These are phyloP conservation scores for Limenitis camilla DNA, from an alignment of 2,888 invertebrate genomes.

Conservation along the genomic window DNA sequence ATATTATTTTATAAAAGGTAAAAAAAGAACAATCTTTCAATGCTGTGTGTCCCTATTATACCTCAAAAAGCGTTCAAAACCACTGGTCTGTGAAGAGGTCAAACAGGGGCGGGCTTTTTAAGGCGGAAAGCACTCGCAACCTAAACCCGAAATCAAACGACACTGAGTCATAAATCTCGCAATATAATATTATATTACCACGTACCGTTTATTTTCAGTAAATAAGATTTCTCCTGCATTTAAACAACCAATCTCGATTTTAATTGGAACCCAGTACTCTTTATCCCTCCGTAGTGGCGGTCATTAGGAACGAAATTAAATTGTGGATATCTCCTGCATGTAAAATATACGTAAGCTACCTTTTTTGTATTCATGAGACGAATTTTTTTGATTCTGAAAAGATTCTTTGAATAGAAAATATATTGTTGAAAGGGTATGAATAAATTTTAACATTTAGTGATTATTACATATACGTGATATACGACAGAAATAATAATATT, in stretches of 20 bases:
- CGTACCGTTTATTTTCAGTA: not conserved
- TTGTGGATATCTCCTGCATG: not conserved
- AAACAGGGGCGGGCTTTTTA: constrained; percentile 5
- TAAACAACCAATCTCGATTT: constrained; percentile 3
- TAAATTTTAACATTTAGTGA: too few species aligned
- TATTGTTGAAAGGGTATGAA: too few species aligned
- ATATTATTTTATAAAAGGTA: not conserved
- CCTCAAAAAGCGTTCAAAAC: not conserved
- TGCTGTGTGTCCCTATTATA: not conserved
- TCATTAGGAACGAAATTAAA: not conserved
- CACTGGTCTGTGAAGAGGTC: constrained; percentile 6
- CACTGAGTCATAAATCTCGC: not conserved
- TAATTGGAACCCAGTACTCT: constrained; percentile 1
- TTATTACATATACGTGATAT: too few species aligned
- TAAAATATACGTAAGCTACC: not conserved
- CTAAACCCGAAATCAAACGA: constrained; percentile 1
- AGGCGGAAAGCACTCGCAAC: not conserved
- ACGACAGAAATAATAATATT: too few species aligned
- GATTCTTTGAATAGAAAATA: not conserved
- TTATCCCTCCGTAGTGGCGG: not conserved
- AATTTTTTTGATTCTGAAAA: not conserved
- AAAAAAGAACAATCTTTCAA: not conserved
- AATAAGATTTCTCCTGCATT: constrained; percentile 1
- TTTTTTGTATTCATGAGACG: not conserved
- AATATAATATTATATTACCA: not conserved